Conservation (phyloP, 1,140 invertebrate genomes). For the Glossosoma conforme region DNA sequence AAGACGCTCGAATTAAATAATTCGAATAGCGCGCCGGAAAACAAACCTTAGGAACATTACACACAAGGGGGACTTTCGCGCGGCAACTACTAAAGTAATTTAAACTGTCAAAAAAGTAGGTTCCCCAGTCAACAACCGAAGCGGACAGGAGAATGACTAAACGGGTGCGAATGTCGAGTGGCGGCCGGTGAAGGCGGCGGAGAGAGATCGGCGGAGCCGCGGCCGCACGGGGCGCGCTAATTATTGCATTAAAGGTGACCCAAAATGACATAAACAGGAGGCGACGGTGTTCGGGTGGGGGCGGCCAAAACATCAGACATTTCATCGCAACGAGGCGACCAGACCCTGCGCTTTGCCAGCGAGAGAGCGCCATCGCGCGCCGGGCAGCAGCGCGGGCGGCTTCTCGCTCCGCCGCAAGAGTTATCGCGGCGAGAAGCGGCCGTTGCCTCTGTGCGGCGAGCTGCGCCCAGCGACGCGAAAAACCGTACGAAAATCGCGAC, state of each 20-base stretch:
- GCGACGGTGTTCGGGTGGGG: conserved; percentile 16
- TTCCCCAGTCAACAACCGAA: neutral
- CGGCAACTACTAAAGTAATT: conserved; percentile 12
- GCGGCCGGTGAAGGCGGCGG: neutral
- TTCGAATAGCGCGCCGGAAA: neutral
- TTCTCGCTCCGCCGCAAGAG: no score
- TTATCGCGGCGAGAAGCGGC: no score
- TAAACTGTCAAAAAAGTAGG: conserved; percentile 28
- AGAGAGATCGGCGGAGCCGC: neutral
- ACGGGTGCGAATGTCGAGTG: no score
- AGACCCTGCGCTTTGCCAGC: conserved; percentile 1
- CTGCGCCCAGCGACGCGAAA: no score
- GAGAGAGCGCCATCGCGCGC: conserved; percentile 41
- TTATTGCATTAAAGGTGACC: conserved; percentile 14
- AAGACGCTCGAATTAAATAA: no score
- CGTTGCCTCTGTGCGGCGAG: no score
- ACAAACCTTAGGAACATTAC: conserved; percentile 4
- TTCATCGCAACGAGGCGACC: conserved; percentile 7
- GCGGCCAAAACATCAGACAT: conserved; percentile 9
- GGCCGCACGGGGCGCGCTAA: conserved; percentile 8
- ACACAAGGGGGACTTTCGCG: conserved; percentile 5
- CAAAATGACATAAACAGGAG: conserved; percentile 18
- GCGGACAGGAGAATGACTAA: no score
- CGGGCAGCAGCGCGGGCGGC: conserved; percentile 45
- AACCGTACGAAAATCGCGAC: no score